These are phyloP conservation scores for Diloba caeruleocephala DNA, from an alignment of 2,888 invertebrate species.

Conservation along the genomic window DNA sequence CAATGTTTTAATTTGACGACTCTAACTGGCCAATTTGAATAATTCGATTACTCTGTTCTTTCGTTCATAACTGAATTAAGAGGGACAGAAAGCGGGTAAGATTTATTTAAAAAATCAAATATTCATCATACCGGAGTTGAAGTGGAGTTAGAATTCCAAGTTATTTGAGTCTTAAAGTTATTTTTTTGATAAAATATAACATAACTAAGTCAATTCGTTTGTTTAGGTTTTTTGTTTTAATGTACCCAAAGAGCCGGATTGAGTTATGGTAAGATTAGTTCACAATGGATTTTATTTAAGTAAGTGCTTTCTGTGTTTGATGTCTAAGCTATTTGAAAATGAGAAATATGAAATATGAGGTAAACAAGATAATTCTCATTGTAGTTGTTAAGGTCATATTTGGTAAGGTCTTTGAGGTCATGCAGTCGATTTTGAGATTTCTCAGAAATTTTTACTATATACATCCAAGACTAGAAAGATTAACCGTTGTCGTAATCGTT, in stretches of 20 bases:
- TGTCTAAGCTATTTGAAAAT: conserved; percentile 8
- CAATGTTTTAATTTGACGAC: conserved; percentile 75
- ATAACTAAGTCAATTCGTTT: conserved; percentile 39
- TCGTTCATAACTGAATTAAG: conserved; percentile 69
- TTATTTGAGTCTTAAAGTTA: conserved; percentile 45
- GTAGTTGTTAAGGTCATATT: too few species aligned
- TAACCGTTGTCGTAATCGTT: too few species aligned
- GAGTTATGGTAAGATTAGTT: conserved; percentile 2
- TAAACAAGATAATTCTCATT: conserved; percentile 11
- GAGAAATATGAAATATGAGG: conserved; percentile 3
- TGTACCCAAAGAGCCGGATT: neutral
- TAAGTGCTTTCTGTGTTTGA: conserved; percentile 20
- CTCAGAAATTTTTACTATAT: too few species aligned
- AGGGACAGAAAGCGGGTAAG: too few species aligned
- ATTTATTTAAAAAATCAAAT: conserved; percentile 72
- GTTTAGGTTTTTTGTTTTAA: conserved; percentile 18
- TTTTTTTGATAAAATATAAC: conserved; percentile 34
- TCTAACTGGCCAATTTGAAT: conserved; percentile 77
- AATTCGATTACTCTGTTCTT: conserved; percentile 76
- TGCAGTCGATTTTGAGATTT: too few species aligned
- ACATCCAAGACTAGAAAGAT: too few species aligned
- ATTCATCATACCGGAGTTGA: conserved; percentile 63
- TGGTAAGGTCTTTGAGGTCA: too few species aligned
- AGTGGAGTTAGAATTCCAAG: conserved; percentile 45
- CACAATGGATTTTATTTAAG: conserved; percentile 20